These are phyloP conservation scores for Pachyrhynchus sulphureomaculatus DNA, from an alignment of 1,140 invertebrate species.

Conservation along the genomic window DNA sequence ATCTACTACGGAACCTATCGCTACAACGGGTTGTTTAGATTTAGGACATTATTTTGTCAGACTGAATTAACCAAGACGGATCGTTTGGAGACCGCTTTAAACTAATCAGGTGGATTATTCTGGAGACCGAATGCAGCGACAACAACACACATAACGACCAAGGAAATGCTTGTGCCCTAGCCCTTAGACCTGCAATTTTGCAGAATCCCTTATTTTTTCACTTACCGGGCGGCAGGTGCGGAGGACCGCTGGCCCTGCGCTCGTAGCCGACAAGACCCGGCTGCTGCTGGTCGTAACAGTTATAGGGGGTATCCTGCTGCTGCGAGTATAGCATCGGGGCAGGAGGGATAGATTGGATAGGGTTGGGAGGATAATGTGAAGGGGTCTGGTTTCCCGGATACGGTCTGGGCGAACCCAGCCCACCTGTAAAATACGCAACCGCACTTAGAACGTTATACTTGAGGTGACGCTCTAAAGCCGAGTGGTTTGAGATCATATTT, in stretches of 20 bases:
- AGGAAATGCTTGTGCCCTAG: neutral
- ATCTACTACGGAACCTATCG: too few species aligned
- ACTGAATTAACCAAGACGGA: too few species aligned
- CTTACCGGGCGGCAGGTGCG: slow-evolving; percentile 64
- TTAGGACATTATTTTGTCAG: too few species aligned
- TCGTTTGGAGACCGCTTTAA: too few species aligned
- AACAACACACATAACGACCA: neutral
- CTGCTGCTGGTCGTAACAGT: slow-evolving; percentile 63
- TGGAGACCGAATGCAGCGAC: neutral
- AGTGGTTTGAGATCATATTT: slow-evolving; percentile 6
- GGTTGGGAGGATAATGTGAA: slow-evolving; percentile 48
- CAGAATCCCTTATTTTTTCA: slow-evolving; percentile 27
- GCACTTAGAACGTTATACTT: slow-evolving; percentile 1
- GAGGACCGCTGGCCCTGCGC: slow-evolving; percentile 54
- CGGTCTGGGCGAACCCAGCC: slow-evolving; percentile 58
- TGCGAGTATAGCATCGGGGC: slow-evolving; percentile 45
- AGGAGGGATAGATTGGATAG: slow-evolving; percentile 38
- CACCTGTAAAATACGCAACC: slow-evolving; percentile 56
- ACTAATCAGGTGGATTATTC: neutral
- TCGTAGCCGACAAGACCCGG: slow-evolving; percentile 51
- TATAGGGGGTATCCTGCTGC: slow-evolving; percentile 57
- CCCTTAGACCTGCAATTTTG: neutral
- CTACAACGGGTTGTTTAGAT: too few species aligned
- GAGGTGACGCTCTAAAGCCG: neutral
- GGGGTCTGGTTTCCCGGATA: slow-evolving; percentile 54